phyloP scores from a whole-genome alignment of 2,888 invertebrate species.

The Nysson spinosus region DNA sequence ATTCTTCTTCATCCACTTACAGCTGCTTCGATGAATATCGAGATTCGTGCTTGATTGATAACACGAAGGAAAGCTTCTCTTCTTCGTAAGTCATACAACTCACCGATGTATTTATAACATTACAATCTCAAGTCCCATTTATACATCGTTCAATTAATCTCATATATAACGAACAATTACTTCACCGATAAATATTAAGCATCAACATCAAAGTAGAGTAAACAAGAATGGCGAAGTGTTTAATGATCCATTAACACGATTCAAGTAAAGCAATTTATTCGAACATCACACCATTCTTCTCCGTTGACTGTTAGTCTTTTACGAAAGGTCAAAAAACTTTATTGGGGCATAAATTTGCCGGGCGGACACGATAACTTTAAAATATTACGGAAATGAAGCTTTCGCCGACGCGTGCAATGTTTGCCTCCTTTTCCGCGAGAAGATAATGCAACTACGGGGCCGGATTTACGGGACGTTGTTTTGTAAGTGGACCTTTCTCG shows the following conservation, averaged over 20 bases:
- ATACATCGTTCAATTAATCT: no score
- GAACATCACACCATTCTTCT: constrained; percentile 5
- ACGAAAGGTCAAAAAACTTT: constrained; percentile 65
- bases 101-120: no score
- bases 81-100: no score
- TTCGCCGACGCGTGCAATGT: constrained; percentile 68
- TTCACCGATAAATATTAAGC: no score
- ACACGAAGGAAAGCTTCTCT: no score
- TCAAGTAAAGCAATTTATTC: constrained; percentile 44
- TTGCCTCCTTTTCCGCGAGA: constrained; percentile 74
- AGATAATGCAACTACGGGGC: constrained; percentile 71
- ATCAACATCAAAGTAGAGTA: no score
- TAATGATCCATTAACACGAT: constrained; percentile 50
- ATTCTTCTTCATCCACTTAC: no score
- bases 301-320: constrained; percentile 26
- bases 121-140: no score
- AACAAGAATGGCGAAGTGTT: background rate
- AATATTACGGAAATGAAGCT: constrained; percentile 76
- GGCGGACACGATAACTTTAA: constrained; percentile 75
- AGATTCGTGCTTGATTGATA: no score
- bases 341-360: constrained; percentile 73
- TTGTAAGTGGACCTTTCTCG: constrained; percentile 65
- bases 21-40: no score
- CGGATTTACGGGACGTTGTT: constrained; percentile 73
- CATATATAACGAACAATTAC: no score